phyloP scores from a whole-genome alignment of 1,140 invertebrate genomes.

The Aphelenchoides fujianensis region DNA sequence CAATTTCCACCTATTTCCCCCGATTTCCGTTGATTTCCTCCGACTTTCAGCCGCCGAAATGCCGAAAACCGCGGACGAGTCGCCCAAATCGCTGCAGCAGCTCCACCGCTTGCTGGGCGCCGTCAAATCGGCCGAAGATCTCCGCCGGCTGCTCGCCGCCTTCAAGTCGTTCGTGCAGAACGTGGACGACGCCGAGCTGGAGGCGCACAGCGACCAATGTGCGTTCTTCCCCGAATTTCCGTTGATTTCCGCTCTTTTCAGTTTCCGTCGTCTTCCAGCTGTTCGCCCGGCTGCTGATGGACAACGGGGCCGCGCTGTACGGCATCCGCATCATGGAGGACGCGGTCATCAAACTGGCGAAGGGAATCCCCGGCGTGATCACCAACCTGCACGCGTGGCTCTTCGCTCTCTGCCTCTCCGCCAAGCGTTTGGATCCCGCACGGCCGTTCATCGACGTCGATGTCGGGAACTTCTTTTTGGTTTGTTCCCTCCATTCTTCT shows the following conservation, averaged over 20 bases:
- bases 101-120: neutral
- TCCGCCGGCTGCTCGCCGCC: neutral
- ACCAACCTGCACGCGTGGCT: conserved; percentile 15
- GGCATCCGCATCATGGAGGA: conserved; percentile 14
- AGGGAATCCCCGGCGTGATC: neutral
- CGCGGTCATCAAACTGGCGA: neutral
- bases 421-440: conserved; percentile 11
- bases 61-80: neutral
- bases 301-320: neutral
- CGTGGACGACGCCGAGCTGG: neutral
- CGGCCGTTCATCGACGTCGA: conserved; percentile 1
- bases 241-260: neutral
- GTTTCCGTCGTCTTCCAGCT: neutral
- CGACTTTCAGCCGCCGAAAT: no score
- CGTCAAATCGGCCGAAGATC: neutral
- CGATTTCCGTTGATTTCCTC: no score
- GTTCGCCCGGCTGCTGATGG: neutral
- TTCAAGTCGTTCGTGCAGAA: neutral
- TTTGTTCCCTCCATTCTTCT: neutral
- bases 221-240: no score
- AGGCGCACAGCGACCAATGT: neutral
- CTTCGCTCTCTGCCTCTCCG: conserved; percentile 4
- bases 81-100: neutral
- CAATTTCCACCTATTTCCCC: no score
- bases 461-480: neutral